Evolutionary conservation across 2,797 vertebrate genomes (phyloP), one percentile per base, ranked within the genome.

Genomic region (Echiichthys vipera): DNA sequence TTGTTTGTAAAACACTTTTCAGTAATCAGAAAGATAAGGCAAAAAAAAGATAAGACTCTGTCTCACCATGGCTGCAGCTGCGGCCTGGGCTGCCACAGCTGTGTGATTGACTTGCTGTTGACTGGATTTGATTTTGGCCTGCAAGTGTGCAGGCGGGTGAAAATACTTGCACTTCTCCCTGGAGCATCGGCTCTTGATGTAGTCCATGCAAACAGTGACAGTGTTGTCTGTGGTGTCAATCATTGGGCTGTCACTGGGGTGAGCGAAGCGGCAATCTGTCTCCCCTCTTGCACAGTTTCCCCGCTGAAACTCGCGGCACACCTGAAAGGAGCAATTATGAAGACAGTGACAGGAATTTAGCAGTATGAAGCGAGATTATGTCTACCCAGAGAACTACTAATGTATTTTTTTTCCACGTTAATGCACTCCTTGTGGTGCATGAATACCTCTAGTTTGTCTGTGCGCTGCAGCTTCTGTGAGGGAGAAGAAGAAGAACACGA

Each of bases 161-260:
- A 99, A 99, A 96, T 99, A 99, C 95, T 99, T 99, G 97, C 98
- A 99, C 97, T 99, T 99, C 95, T 99, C 98, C 93, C 98, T 96
- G 92, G 97, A 97, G 96, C 98, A 99, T 95, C 98, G 98, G 93
- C 97, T 96, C 96, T 99, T 99, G 95, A 99, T 98, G 95, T 98
- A 99, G 96, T 99, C 98, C 98, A 99, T 99, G 95, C 98, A 99
- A 94, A 99, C 98, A 78, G 98, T 99, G 95, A 99, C 97, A 17
- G 97, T 99, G 95, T 99, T 99, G 94, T 99, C 97, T 22, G 94
- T 97, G 81, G 96, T 98, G 94, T 99, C 98, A 82, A 99, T 97
- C 98, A 99, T 99, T 54, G 98, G 97, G 93, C 97, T 99, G 95
- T 99, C 97, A 63, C 96, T 96, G 13, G 98, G 98, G 90, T 99